Conservation (phyloP, 2,113 vertebrate species). For the Crypturellus undulatus region DNA sequence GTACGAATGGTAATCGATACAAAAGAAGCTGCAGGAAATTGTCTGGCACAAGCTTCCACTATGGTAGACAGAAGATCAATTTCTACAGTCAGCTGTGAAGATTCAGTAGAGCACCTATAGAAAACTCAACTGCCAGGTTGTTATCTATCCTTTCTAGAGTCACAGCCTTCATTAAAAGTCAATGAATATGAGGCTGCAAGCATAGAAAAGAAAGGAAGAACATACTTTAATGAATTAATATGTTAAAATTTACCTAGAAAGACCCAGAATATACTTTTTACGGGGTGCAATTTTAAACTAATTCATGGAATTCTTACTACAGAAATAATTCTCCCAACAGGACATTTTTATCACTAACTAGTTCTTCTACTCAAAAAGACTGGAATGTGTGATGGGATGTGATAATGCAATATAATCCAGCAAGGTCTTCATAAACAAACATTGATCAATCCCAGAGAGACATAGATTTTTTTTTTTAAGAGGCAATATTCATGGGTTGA, state of each 20-base stretch:
- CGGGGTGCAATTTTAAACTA: neutral
- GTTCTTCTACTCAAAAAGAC: neutral
- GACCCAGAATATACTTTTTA: neutral
- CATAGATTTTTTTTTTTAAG: neutral
- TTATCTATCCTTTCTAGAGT: slow-evolving; percentile 35
- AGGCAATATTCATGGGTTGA: neutral
- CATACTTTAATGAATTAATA: neutral
- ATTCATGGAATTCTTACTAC: neutral
- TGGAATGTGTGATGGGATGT: neutral
- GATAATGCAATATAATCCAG: neutral
- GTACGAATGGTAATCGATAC: slow-evolving; percentile 75
- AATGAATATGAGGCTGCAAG: slow-evolving; percentile 25
- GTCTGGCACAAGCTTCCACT: slow-evolving; percentile 57
- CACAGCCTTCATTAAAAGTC: slow-evolving; percentile 17
- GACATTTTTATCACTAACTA: neutral
- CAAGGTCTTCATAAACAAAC: neutral
- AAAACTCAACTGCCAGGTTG: slow-evolving; percentile 53
- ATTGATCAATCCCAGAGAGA: neutral
- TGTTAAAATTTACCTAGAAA: neutral
- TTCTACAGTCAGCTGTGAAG: slow-evolving; percentile 70
- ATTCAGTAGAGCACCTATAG: slow-evolving; percentile 55
- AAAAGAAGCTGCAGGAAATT: slow-evolving; percentile 70
- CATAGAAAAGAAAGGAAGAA: neutral
- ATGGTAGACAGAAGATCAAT: slow-evolving; percentile 73
- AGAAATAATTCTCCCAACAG: neutral